Conservation (phyloP, 2,888 invertebrate genomes). For the Vanessa cardui region DNA sequence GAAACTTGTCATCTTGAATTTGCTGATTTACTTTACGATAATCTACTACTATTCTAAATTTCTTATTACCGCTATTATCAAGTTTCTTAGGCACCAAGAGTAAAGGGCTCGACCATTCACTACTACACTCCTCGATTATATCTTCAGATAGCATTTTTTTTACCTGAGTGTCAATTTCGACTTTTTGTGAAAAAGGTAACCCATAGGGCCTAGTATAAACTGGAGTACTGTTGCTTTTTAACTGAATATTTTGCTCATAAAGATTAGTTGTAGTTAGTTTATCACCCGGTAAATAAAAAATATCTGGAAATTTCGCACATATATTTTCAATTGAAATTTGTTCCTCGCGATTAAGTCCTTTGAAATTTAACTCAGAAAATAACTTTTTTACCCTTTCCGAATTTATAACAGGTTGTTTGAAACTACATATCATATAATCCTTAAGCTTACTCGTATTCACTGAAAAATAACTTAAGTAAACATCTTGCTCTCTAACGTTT, state of each 20-base stretch:
- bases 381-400: too few relatives aligned
- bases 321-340: slow-evolving; percentile 29
- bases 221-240: slow-evolving; percentile 4
- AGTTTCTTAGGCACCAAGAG: slow-evolving; percentile 5
- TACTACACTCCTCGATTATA: slow-evolving; percentile 3
- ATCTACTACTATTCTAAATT: slow-evolving; percentile 10
- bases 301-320: slow-evolving; percentile 36
- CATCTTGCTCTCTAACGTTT: too few relatives aligned
- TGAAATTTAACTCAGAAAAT: too few relatives aligned
- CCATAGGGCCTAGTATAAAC: slow-evolving; percentile 12
- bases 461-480: too few relatives aligned
- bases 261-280: slow-evolving; percentile 30
- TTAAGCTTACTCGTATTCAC: too few relatives aligned
- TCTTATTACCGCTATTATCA: background rate
- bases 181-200: slow-evolving; percentile 1
- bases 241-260: slow-evolving; percentile 19
- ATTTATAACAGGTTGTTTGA: too few relatives aligned
- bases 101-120: slow-evolving; percentile 11
- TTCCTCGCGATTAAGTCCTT: too few relatives aligned
- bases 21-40: slow-evolving; percentile 4
- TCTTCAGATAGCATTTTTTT: background rate
- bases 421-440: too few relatives aligned
- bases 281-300: slow-evolving; percentile 36
- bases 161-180: slow-evolving; percentile 3
- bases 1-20: slow-evolving; percentile 21